Conservation (phyloP, 2,888 invertebrate genomes). For the Spicauda simplicius region DNA sequence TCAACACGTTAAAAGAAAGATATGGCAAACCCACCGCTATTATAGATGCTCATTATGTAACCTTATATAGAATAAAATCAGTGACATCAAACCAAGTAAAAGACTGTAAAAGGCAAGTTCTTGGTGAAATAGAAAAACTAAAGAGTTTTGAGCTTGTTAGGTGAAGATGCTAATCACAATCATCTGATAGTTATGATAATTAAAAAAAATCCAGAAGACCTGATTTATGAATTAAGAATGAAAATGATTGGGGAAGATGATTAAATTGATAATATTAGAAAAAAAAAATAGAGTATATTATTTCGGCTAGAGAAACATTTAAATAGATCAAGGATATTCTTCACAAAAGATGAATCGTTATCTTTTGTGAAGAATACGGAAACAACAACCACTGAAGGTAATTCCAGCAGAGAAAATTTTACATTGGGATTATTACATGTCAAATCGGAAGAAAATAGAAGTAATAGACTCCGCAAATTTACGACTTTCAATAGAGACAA, state of each 20-base stretch:
- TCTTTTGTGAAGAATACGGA: background rate
- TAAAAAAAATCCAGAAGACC: slow-evolving; percentile 38
- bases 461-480: too few species aligned
- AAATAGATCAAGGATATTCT: slow-evolving; percentile 19
- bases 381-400: background rate
- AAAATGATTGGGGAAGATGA: slow-evolving; percentile 32
- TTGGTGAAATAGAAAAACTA: slow-evolving; percentile 45
- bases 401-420: slow-evolving; percentile 16
- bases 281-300: slow-evolving; percentile 35
- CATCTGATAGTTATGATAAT: slow-evolving; percentile 39
- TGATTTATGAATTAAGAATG: slow-evolving; percentile 39
- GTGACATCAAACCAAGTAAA: slow-evolving; percentile 9
- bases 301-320: slow-evolving; percentile 37
- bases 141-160: slow-evolving; percentile 43
- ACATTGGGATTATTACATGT: slow-evolving; percentile 28
- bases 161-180: slow-evolving; percentile 44
- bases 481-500: too few species aligned
- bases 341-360: too few species aligned
- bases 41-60: slow-evolving; percentile 44
- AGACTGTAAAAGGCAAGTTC: slow-evolving; percentile 35
- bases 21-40: slow-evolving; percentile 35
- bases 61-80: slow-evolving; percentile 39
- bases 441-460: slow-evolving; percentile 3
- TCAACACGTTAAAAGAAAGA: slow-evolving; percentile 38
- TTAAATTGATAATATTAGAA: slow-evolving; percentile 32